Conservation (phyloP, 92 coral and sea anemone genomes). For the Pocillopora grandis region DNA sequence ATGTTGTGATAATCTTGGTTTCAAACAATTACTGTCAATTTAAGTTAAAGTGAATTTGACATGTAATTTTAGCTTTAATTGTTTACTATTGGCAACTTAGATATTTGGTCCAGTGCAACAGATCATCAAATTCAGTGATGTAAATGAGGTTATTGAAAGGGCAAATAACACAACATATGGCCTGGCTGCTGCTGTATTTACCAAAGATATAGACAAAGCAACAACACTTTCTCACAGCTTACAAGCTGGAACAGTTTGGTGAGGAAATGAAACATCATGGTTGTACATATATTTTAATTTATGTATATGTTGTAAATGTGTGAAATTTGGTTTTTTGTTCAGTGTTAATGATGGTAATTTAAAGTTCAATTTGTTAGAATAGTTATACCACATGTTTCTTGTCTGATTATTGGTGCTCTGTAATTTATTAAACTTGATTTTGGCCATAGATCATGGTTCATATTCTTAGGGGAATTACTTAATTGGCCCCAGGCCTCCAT, state of each 20-base stretch:
- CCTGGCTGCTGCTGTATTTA: constrained; percentile 89
- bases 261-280: constrained; percentile 3
- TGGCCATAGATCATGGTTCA: no score
- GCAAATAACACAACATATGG: constrained; percentile 89
- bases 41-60: background rate
- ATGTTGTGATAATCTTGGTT: no score
- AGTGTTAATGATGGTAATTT: constrained; percentile 16
- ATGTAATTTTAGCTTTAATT: background rate
- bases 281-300: background rate
- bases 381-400: no score
- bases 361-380: no score
- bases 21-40: no score
- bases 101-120: constrained; percentile 98
- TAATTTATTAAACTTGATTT: no score
- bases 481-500: no score
- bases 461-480: no score
- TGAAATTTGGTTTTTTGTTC: background rate
- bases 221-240: constrained; percentile 80
- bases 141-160: constrained; percentile 84
- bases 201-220: constrained; percentile 88
- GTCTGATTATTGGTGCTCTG: no score
- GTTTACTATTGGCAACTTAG: constrained; percentile 56
- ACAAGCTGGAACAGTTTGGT: constrained; percentile 93
- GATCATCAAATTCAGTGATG: constrained; percentile 82
- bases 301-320: background rate